Base-by-base conservation (phyloP, 2,797 vertebrate species). In the Enteromius argenteus region DNA sequence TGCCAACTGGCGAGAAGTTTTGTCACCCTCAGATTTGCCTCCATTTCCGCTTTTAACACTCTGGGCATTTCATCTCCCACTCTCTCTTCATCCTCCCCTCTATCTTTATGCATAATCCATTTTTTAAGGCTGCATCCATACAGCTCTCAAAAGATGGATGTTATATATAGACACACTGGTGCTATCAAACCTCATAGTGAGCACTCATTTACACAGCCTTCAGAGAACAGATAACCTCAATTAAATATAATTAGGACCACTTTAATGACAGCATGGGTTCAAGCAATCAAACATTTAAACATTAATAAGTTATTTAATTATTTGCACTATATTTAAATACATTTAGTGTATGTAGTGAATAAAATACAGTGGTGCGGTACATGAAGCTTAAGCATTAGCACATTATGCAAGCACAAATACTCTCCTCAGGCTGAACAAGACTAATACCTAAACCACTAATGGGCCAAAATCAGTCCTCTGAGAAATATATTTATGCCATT, bases 61-160 rank as follows among this genome's bases (percentile, higher is more conserved):
- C 6, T 74, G 44, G 69, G 30, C 10, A 39, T 84, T 42, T 77
- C 44, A 64, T 67, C 51, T 46, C 46, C 23, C 39, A 37, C 30
- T 69, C 32, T 27, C 11, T 64, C 32, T 23, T 27, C 27, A 0
- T 35, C 71, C 37, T 42, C 35, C 42, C 37, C 23, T 53, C 68
- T 39, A 35, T 35, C n/a, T 85, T 85, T 81, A 88, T 64, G 42
- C 35, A 30, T 79, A 81, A 88, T 83, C 76, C 46, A 74, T 79
- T 42, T 86, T 82, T 58, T 44, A 21, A 58, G 68, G 66, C 37
- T 68, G 64, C 79, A 76, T 89, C 53, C 66, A 77, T 64, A 68
- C 71, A 60, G 73, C 67, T 80, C 35, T 84, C 51, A 85, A 84
- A 71, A 86, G 64, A 76, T 87, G 76, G 49, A 35, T 69, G 58